Percentiles rank a stretch among this genome's conserved stretches.
These are phyloP conservation scores for Tinea pellionella DNA, from an alignment of 2,888 invertebrate genomes.

Conservation along the genomic window DNA sequence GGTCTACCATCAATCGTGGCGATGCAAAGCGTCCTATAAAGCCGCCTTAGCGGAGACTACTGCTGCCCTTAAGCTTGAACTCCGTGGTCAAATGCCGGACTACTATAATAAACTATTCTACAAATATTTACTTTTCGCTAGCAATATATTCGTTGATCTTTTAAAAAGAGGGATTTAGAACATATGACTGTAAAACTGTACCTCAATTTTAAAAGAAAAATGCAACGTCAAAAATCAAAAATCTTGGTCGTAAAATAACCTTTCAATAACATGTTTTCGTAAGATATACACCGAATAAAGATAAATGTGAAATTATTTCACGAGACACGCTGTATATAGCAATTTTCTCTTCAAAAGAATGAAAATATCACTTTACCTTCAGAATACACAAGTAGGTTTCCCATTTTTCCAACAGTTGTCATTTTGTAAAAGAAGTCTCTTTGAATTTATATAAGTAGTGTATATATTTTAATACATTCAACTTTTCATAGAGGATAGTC, in stretches of 20 bases:
- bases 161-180: too few relatives aligned
- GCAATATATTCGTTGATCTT: too few relatives aligned
- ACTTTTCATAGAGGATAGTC: too few relatives aligned
- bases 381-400: constrained; percentile 15
- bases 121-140: too few relatives aligned
- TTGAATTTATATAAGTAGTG: neutral
- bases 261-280: constrained; percentile 2
- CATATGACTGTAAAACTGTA: too few relatives aligned
- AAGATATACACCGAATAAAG: neutral
- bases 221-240: neutral
- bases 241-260: neutral
- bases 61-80: too few relatives aligned
- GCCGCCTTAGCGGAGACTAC: too few relatives aligned
- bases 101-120: too few relatives aligned
- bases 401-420: neutral
- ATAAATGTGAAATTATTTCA: neutral
- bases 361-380: constrained; percentile 14
- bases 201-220: neutral
- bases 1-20: too few relatives aligned
- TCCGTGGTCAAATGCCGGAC: too few relatives aligned
- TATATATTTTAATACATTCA: neutral
- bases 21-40: too few relatives aligned
- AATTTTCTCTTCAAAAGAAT: neutral
- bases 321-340: neutral
- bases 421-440: neutral